Percentiles rank a stretch among this genome's conserved stretches.
Conservation (phyloP, 1,140 invertebrate species). For the Stenopsyche tienmushanensis region DNA sequence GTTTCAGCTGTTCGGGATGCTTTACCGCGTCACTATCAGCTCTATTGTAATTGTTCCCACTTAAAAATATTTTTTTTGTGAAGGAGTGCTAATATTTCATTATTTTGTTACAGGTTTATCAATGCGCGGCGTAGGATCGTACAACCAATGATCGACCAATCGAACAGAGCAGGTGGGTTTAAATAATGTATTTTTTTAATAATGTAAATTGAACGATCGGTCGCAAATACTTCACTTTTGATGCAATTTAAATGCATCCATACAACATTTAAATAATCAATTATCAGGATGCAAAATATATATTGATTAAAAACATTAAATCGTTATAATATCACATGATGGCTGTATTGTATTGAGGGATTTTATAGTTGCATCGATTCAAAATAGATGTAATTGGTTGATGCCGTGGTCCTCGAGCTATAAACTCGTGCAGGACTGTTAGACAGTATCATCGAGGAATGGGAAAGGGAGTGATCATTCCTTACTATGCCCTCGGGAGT, state of each 20-base stretch:
- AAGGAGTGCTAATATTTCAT: conserved; percentile 5
- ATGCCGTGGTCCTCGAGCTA: too few relatives aligned
- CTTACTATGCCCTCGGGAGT: conserved; percentile 40
- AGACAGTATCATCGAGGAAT: too few relatives aligned
- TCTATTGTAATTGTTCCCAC: too few relatives aligned
- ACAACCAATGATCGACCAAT: conserved; percentile 96
- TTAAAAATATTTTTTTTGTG: too few relatives aligned
- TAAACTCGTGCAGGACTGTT: neutral
- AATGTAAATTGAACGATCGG: neutral
- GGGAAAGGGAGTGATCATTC: conserved; percentile 37
- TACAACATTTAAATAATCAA: too few relatives aligned
- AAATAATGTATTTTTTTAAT: conserved; percentile 9
- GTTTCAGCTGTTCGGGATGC: conserved; percentile 29
- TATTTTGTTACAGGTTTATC: conserved; percentile 85
- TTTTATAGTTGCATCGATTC: too few relatives aligned
- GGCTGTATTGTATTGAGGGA: neutral
- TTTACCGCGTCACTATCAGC: too few relatives aligned
- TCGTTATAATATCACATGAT: too few relatives aligned
- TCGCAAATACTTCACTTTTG: neutral
- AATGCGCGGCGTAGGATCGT: conserved; percentile 97
- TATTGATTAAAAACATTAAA: too few relatives aligned
- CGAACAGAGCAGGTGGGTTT: conserved; percentile 94
- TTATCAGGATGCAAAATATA: too few relatives aligned
- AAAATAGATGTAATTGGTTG: too few relatives aligned
- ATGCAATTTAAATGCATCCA: neutral